Percentiles rank a stretch among this genome's conserved stretches.
Conservation (phyloP, 2,797 vertebrate genomes). For the Leptoclinus maculatus region DNA sequence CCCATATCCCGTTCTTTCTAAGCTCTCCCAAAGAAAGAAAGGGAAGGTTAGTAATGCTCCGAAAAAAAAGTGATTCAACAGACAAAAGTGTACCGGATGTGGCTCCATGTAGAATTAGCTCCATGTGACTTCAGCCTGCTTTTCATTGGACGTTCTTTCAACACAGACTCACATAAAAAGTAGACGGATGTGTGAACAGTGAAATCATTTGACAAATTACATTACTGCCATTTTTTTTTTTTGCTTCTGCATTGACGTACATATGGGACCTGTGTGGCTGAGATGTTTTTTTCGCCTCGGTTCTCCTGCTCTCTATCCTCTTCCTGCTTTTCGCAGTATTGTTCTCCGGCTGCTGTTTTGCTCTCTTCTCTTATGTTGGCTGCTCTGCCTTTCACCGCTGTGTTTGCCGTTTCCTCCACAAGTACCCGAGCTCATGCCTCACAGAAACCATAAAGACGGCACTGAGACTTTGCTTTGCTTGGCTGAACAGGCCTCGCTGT, state of each 20-base stretch:
- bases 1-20: slow-evolving; percentile 85
- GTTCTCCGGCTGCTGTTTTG: slow-evolving; percentile 45
- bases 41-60: slow-evolving; percentile 83
- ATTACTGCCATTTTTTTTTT: slow-evolving; percentile 28
- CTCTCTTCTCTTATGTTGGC: slow-evolving; percentile 46
- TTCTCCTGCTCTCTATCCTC: slow-evolving; percentile 17
- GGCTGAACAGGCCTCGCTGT: slow-evolving; percentile 62
- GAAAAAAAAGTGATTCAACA: neutral
- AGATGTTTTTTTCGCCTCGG: slow-evolving; percentile 40
- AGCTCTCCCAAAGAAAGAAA: slow-evolving; percentile 86
- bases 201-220: slow-evolving; percentile 1
- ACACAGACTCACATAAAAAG: neutral
- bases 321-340: slow-evolving; percentile 21
- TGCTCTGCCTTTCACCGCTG: slow-evolving; percentile 47
- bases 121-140: slow-evolving; percentile 10
- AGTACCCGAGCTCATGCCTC: slow-evolving; percentile 38
- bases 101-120: slow-evolving; percentile 35
- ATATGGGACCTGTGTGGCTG: neutral
- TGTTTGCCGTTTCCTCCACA: slow-evolving; percentile 42
- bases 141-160: slow-evolving; percentile 21
- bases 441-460: slow-evolving; percentile 35
- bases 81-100: neutral
- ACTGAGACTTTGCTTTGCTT: slow-evolving; percentile 63
- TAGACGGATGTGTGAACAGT: slow-evolving; percentile 3
- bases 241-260: slow-evolving; percentile 30